phyloP scores from a whole-genome alignment of 2,888 invertebrate species.

The Mesopsocus fuscifrons region DNA sequence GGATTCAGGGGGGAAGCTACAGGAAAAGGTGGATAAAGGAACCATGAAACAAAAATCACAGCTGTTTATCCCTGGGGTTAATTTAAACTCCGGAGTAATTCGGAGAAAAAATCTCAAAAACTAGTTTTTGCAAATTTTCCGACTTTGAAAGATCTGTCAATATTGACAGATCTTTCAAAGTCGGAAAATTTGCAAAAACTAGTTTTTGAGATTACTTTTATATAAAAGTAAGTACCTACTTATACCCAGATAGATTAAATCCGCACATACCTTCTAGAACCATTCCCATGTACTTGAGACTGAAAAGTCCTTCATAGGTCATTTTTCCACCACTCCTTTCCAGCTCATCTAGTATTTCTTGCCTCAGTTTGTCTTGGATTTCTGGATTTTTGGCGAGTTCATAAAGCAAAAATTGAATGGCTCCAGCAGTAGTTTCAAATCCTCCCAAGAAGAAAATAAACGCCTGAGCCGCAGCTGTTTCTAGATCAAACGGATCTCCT shows the following conservation, averaged over 20 bases:
- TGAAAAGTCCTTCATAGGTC: conserved; percentile 26
- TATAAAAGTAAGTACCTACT: no score
- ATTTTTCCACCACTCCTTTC: conserved; percentile 21
- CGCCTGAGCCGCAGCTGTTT: conserved; percentile 25
- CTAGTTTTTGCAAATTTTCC: no score
- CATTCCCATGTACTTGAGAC: conserved; percentile 29
- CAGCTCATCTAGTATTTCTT: conserved; percentile 24
- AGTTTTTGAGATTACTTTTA: no score
- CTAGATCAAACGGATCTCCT: neutral
- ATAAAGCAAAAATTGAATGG: conserved; percentile 27
- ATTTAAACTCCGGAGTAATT: no score
- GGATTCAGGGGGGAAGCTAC: neutral
- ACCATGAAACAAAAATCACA: no score
- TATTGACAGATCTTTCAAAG: no score
- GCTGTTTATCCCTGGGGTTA: no score
- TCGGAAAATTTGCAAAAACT: no score
- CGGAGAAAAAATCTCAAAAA: no score
- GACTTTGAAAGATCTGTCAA: no score
- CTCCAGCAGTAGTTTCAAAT: conserved; percentile 30
- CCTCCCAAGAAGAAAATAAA: conserved; percentile 29
- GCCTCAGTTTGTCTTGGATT: conserved; percentile 25
- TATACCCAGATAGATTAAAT: no score
- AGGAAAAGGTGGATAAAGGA: no score
- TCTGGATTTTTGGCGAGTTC: conserved; percentile 26
- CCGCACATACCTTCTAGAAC: conserved; percentile 23